Evolutionary conservation across 2,888 invertebrate species (phyloP).

Genomic region (Rhingia campestris): DNA sequence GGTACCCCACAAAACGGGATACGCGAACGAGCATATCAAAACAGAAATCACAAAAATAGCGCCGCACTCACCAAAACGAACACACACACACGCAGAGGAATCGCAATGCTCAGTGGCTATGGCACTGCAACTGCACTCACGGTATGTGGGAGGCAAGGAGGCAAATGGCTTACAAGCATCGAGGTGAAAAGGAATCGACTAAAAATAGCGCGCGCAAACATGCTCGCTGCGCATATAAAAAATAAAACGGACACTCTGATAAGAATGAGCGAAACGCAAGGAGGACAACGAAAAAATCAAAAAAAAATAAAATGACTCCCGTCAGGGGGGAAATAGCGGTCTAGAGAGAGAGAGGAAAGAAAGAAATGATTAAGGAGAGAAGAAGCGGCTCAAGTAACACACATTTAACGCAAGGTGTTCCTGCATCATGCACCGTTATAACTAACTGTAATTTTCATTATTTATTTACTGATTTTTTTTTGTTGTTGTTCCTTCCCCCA

Average conservation of each 20-base stretch:
- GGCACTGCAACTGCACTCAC: not conserved
- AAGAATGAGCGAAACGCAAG: not conserved
- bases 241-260: conserved; percentile 44
- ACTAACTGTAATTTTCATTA: conserved; percentile 76
- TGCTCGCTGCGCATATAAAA: conserved; percentile 55
- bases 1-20: conserved; percentile 52
- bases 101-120: conserved; percentile 38
- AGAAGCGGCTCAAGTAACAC: conserved; percentile 75
- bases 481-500: not conserved
- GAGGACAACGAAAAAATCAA: conserved; percentile 9
- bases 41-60: conserved; percentile 70
- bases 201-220: conserved; percentile 73
- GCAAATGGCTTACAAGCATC: conserved; percentile 44
- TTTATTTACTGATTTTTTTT: conserved; percentile 69
- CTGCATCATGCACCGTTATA: conserved; percentile 76
- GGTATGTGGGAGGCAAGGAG: conserved; percentile 8
- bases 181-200: conserved; percentile 66
- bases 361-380: conserved; percentile 54
- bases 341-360: not conserved
- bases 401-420: conserved; percentile 77
- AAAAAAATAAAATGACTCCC: not conserved
- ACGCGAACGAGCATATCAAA: conserved; percentile 68
- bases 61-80: conserved; percentile 53
- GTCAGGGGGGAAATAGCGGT: not conserved
- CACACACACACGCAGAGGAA: conserved; percentile 1